Percentiles rank a stretch among this genome's conserved stretches.
Conservation (phyloP, 2,113 vertebrate species). For the Garra rufa region DNA sequence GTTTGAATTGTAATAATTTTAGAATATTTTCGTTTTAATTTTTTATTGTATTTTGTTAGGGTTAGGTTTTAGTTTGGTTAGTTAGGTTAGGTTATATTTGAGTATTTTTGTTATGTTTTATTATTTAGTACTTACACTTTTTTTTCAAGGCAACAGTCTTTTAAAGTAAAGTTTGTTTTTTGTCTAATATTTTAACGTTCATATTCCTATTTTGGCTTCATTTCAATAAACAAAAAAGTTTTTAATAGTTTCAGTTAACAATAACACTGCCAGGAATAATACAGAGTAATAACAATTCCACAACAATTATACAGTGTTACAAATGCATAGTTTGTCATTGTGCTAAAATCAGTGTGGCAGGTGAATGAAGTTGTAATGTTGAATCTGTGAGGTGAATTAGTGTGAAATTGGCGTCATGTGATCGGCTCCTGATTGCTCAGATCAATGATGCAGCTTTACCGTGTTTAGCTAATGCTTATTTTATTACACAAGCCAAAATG, state of each 20-base stretch:
- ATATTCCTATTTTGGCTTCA: neutral
- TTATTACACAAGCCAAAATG: slow-evolving; percentile 55
- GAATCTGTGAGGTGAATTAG: slow-evolving; percentile 7
- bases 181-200: neutral
- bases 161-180: neutral
- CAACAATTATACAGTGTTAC: neutral
- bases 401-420: neutral
- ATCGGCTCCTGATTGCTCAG: slow-evolving; percentile 37
- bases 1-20: neutral
- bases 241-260: neutral
- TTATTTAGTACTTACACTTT: neutral
- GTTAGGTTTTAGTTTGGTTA: too few species aligned
- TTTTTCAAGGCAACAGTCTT: neutral
- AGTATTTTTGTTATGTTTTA: neutral
- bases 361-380: neutral
- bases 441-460: slow-evolving; percentile 53
- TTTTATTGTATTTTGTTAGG: too few species aligned
- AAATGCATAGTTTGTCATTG: neutral
- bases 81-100: too few species aligned
- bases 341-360: neutral
- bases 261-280: neutral
- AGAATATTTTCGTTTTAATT: neutral
- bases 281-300: neutral
- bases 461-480: slow-evolving; percentile 55
- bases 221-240: too few species aligned